Conservation (phyloP, 2,797 vertebrate species). For the Amblyopsis hoosieri region DNA sequence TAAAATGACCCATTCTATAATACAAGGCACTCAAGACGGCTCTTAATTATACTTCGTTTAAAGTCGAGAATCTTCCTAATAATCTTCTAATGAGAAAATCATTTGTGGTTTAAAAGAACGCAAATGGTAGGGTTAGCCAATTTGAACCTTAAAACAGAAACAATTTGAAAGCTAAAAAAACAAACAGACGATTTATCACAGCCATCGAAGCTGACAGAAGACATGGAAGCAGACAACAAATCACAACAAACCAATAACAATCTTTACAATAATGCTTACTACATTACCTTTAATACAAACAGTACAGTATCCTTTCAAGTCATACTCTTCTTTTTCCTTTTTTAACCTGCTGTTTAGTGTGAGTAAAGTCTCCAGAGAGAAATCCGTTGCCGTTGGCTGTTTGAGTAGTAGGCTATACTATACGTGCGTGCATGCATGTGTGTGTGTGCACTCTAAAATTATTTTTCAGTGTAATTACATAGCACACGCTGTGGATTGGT, state of each 20-base stretch:
- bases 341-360: conserved; percentile 17
- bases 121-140: conserved; percentile 31
- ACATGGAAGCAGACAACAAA: conserved; percentile 12
- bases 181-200: conserved; percentile 19
- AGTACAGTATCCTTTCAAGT: not conserved
- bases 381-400: conserved; percentile 46
- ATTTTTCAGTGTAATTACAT: conserved; percentile 65
- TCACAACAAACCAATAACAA: conserved; percentile 9
- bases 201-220: conserved; percentile 15
- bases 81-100: conserved; percentile 61
- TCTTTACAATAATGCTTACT: not conserved
- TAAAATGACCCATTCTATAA: conserved; percentile 40
- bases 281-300: conserved; percentile 14
- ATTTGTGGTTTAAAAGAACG: conserved; percentile 51
- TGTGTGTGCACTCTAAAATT: conserved; percentile 46
- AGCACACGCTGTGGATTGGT: conserved; percentile 49
- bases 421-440: conserved; percentile 30
- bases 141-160: conserved; percentile 33
- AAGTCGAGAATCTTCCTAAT: conserved; percentile 56
- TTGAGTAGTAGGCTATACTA: conserved; percentile 1
- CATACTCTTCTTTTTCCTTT: conserved; percentile 19
- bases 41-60: conserved; percentile 39
- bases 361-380: conserved; percentile 45
- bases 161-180: conserved; percentile 26
- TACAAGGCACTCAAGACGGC: conserved; percentile 28